Conservation (phyloP, 2,888 invertebrate species). For the Alviniconcha strummeri region DNA sequence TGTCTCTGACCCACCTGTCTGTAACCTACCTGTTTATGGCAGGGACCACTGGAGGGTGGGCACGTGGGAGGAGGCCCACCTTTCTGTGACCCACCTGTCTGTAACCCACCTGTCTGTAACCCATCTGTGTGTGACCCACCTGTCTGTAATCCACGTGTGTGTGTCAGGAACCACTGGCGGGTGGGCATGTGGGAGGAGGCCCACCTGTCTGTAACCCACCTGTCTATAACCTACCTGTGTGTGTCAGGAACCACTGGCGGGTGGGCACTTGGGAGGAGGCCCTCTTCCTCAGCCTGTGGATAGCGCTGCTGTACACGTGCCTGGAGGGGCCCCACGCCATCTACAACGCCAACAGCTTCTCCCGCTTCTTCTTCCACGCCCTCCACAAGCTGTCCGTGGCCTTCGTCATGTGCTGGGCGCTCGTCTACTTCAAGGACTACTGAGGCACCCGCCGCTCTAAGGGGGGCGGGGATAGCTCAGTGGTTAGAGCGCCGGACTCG, state of each 20-base stretch:
- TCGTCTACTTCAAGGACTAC: slow-evolving; percentile 54
- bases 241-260: slow-evolving; percentile 56
- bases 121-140: too few species aligned
- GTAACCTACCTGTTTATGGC: too few species aligned
- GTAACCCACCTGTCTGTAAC: too few species aligned
- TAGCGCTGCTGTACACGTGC: slow-evolving; percentile 54
- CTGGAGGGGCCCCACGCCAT: slow-evolving; percentile 63
- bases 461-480: too few species aligned
- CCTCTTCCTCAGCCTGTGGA: slow-evolving; percentile 52
- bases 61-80: slow-evolving; percentile 52
- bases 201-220: too few species aligned
- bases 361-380: slow-evolving; percentile 56
- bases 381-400: slow-evolving; percentile 60
- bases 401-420: slow-evolving; percentile 59
- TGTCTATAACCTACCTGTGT: neutral
- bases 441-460: neutral
- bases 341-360: slow-evolving; percentile 51
- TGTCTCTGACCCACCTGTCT: too few species aligned
- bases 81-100: too few species aligned
- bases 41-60: too few species aligned
- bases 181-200: neutral
- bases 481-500: too few species aligned
- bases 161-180: neutral
- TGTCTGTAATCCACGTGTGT: too few species aligned
- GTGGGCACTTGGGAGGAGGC: slow-evolving; percentile 59